A percentile compares a stretch with the other conserved stretches of the same genome.
Conservation (phyloP, 2,888 invertebrate genomes). For the Stenolophus ochropezus region DNA sequence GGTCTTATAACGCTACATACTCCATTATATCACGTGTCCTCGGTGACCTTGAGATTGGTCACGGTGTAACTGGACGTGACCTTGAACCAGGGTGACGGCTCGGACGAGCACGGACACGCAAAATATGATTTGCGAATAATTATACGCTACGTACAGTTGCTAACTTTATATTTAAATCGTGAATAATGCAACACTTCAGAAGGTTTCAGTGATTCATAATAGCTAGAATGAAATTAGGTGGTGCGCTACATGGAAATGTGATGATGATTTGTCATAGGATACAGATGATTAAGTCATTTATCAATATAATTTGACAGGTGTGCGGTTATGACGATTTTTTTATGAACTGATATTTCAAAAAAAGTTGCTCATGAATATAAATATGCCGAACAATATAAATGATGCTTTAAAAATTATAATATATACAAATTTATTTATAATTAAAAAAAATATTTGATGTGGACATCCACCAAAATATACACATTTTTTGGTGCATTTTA, state of each 20-base stretch:
- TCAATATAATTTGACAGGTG: neutral
- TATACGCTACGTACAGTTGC: constrained; percentile 1
- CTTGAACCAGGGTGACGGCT: constrained; percentile 40
- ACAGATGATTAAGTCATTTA: neutral
- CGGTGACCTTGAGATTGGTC: constrained; percentile 18
- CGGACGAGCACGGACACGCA: constrained; percentile 6
- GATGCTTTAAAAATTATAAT: too few species aligned
- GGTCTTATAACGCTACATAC: constrained; percentile 20
- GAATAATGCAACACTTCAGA: neutral
- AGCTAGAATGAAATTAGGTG: constrained; percentile 9
- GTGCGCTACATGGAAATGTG: neutral
- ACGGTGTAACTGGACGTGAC: constrained; percentile 30
- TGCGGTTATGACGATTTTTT: too few species aligned
- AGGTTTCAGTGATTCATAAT: constrained; percentile 5
- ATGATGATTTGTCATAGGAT: neutral
- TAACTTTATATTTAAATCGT: neutral
- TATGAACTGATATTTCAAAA: neutral
- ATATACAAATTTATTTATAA: too few species aligned
- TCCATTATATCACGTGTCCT: neutral
- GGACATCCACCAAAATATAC: too few species aligned
- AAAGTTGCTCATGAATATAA: neutral
- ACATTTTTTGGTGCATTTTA: too few species aligned
- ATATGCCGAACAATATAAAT: too few species aligned
- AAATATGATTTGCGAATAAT: constrained; percentile 15
- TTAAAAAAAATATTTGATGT: too few species aligned